A percentile compares a stretch with the other conserved stretches of the same genome.
phyloP scores from a whole-genome alignment of 2,113 vertebrate species.

The Rhynchopsitta pachyrhyncha region DNA sequence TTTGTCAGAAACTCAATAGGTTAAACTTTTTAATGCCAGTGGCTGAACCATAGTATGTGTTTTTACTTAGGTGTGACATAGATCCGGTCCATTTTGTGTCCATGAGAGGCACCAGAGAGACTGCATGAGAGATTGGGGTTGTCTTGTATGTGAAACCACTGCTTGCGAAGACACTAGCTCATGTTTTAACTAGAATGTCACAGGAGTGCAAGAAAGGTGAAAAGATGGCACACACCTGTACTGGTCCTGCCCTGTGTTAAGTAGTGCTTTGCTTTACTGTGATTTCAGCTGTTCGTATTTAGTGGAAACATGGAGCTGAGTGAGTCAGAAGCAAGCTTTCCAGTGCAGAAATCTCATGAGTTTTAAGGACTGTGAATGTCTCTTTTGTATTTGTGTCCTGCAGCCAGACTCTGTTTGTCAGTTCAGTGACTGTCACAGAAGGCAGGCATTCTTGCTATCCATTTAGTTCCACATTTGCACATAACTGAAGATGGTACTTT shows the following conservation, averaged over 20 bases:
- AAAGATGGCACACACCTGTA: not conserved
- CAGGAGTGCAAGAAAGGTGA: not conserved
- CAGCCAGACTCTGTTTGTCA: not conserved
- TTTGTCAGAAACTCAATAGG: not conserved
- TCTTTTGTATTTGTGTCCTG: not conserved
- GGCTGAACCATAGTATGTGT: not conserved
- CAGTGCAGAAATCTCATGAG: not conserved
- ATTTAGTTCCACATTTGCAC: not conserved
- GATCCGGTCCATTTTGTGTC: not conserved
- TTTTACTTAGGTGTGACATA: not conserved
- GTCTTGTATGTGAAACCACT: not conserved
- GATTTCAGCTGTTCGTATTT: not conserved
- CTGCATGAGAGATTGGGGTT: not conserved
- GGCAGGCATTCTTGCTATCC: not conserved
- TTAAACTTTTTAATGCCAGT: not conserved
- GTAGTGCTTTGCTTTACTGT: not conserved
- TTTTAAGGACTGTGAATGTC: not conserved
- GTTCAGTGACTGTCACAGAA: not conserved
- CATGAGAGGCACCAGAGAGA: not conserved
- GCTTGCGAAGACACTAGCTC: not conserved
- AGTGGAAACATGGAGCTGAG: not conserved
- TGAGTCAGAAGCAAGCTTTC: not conserved
- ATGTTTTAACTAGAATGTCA: not conserved
- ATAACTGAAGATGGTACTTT: not conserved
- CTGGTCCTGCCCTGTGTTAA: not conserved